Evolutionary conservation across 2,888 invertebrate genomes (phyloP).

Genomic region (Heteropelma amictum): DNA sequence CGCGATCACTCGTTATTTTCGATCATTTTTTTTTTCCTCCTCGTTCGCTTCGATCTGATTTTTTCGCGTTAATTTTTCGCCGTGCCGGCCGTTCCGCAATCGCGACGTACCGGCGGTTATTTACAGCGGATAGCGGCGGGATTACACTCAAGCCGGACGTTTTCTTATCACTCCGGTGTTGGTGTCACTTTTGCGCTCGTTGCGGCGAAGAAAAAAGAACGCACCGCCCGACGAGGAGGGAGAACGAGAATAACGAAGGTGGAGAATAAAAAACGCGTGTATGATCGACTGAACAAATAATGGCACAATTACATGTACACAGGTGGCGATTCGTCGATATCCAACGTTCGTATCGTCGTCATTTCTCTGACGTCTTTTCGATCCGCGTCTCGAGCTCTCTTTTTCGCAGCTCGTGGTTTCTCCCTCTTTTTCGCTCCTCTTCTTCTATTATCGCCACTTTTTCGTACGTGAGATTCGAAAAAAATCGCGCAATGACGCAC

Average conservation of each 20-base stretch:
- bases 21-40: neutral
- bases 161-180: conserved; percentile 45
- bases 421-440: conserved; percentile 1
- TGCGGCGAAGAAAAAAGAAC: too few relatives aligned
- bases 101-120: conserved; percentile 41
- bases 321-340: conserved; percentile 68
- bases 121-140: conserved; percentile 37
- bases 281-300: conserved; percentile 72
- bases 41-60: conserved; percentile 4
- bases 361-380: conserved; percentile 37
- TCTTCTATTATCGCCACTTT: too few relatives aligned
- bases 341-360: conserved; percentile 61
- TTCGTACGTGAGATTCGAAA: too few relatives aligned
- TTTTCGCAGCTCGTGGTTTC: conserved; percentile 27
- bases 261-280: conserved; percentile 27
- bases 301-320: conserved; percentile 74
- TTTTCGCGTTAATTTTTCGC: conserved; percentile 10
- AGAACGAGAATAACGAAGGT: conserved; percentile 22
- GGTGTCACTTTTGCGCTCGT: conserved; percentile 50
- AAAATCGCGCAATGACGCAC: too few relatives aligned
- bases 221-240: conserved; percentile 22
- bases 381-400: conserved; percentile 41
- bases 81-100: too few relatives aligned
- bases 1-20: neutral
- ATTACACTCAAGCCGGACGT: conserved; percentile 34